phyloP scores from a whole-genome alignment of 2,113 vertebrate species.

The Centropus bengalensis region DNA sequence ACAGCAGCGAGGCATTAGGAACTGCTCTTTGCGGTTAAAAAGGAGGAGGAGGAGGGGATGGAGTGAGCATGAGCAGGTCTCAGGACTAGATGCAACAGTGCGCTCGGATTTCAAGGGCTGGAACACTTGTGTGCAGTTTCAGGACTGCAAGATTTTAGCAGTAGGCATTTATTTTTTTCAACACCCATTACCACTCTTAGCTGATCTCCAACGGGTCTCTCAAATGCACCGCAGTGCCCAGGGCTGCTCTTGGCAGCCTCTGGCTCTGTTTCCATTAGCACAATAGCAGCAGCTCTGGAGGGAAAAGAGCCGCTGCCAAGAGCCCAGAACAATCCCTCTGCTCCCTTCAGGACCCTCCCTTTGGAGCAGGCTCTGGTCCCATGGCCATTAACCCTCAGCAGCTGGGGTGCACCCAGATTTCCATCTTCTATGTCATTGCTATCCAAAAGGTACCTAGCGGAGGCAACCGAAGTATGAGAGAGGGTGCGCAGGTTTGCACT shows the following conservation, averaged over 20 bases:
- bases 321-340: background rate
- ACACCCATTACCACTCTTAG: background rate
- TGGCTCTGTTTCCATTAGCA: background rate
- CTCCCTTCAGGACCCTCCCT: background rate
- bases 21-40: background rate
- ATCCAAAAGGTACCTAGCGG: background rate
- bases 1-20: background rate
- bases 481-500: background rate
- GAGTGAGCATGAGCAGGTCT: background rate
- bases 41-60: background rate
- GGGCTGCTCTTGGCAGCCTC: background rate
- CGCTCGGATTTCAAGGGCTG: background rate
- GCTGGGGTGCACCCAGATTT: background rate
- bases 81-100: background rate
- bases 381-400: background rate
- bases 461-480: background rate
- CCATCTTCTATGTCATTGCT: background rate
- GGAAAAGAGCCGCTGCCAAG: rapidly evolving
- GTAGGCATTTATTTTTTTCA: background rate
- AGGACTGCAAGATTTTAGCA: background rate
- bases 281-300: background rate
- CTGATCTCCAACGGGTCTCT: background rate
- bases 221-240: background rate
- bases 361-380: background rate
- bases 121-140: background rate